Percentiles rank a stretch among this genome's conserved stretches.
Evolutionary conservation across 2,888 invertebrate species (phyloP).

Genomic region (Chelonus formosanus): DNA sequence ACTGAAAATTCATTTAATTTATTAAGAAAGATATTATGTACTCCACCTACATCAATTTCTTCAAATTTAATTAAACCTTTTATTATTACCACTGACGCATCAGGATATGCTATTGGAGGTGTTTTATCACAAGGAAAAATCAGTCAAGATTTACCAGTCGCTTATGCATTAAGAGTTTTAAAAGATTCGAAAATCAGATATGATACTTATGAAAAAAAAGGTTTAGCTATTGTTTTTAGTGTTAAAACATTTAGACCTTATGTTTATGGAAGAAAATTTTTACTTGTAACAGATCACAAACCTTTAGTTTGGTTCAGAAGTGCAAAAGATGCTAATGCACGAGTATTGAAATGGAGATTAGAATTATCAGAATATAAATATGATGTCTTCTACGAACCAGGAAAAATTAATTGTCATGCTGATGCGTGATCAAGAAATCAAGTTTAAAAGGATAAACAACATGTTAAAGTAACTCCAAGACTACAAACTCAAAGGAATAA

Average conservation of each 20-base stretch:
- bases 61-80: constrained; percentile 50
- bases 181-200: constrained; percentile 21
- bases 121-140: constrained; percentile 4
- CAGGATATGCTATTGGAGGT: constrained; percentile 8
- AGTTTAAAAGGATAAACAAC: not conserved
- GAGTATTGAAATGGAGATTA: not conserved
- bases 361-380: constrained; percentile 7
- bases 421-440: not conserved
- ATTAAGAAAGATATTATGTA: constrained; percentile 31
- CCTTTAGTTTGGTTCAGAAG: not conserved
- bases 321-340: not conserved
- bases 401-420: not conserved
- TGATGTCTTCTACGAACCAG: constrained; percentile 3
- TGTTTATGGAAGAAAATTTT: constrained; percentile 10
- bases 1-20: not conserved
- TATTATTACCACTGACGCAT: constrained; percentile 38
- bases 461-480: too few relatives aligned
- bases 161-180: not conserved
- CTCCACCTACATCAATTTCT: constrained; percentile 41
- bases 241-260: constrained; percentile 22
- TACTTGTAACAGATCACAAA: too few relatives aligned
- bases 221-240: not conserved
- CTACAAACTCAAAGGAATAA: too few relatives aligned
- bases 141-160: constrained; percentile 13
- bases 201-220: not conserved